Percentiles rank a stretch among this genome's conserved stretches.
Conservation (phyloP, 2,888 invertebrate genomes). For the Cephus pygmeus region DNA sequence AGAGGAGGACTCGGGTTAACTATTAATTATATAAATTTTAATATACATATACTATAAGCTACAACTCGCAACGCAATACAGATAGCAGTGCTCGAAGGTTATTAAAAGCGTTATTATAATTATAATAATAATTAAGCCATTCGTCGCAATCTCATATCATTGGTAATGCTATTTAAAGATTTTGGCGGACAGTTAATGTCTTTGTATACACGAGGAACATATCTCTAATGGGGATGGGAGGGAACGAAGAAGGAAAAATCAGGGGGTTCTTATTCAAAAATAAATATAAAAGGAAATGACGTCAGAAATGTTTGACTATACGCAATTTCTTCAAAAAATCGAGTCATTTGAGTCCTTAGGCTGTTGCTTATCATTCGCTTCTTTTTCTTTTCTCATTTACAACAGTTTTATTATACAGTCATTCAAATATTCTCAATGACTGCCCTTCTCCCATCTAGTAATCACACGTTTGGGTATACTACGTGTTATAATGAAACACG, state of each 20-base stretch:
- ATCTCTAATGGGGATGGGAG: background rate
- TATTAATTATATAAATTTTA: background rate
- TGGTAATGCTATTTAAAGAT: background rate
- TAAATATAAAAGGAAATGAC: background rate
- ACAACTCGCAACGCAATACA: background rate
- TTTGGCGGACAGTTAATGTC: background rate
- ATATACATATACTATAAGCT: background rate
- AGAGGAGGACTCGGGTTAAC: background rate
- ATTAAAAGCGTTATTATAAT: background rate
- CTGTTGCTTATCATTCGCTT: background rate
- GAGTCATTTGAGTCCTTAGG: background rate
- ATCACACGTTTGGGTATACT: background rate
- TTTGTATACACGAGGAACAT: background rate
- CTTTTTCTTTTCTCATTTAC: background rate
- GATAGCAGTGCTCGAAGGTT: background rate
- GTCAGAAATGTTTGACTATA: background rate
- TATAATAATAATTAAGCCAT: background rate
- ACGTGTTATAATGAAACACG: background rate
- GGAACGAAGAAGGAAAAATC: background rate
- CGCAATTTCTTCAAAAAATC: background rate
- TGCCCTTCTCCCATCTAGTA: background rate
- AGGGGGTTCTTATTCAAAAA: background rate
- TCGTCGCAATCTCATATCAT: background rate
- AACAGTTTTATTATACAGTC: background rate
- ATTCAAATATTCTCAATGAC: background rate